Percentiles rank a stretch among this genome's conserved stretches.
phyloP scores from a whole-genome alignment of 2,888 invertebrate species.

The Caenorhabditis auriculariae region DNA sequence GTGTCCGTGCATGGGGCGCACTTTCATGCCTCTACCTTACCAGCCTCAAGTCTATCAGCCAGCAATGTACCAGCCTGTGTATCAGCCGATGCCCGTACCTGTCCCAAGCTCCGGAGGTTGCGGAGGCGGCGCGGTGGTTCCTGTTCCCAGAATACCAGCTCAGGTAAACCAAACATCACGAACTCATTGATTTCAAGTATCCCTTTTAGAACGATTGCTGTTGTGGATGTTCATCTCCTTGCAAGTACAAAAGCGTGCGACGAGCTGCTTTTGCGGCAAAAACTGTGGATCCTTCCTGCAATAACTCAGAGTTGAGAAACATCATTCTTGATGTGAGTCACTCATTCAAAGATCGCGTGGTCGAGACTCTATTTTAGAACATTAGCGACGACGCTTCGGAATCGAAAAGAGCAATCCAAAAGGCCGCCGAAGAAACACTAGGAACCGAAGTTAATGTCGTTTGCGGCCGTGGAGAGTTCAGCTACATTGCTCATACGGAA shows the following conservation, averaged over 20 bases:
- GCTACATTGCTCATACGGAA: constrained; percentile 59
- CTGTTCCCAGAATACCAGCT: constrained; percentile 31
- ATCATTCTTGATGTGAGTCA: constrained; percentile 24
- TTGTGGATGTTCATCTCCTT: constrained; percentile 54
- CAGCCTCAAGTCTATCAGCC: constrained; percentile 24
- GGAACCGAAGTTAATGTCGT: constrained; percentile 44
- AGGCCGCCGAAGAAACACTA: constrained; percentile 40
- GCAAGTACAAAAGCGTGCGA: constrained; percentile 40
- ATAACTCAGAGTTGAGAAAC: constrained; percentile 43
- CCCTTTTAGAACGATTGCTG: constrained; percentile 58
- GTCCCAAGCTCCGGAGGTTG: constrained; percentile 17
- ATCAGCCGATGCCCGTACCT: constrained; percentile 18
- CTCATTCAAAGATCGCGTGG: neutral
- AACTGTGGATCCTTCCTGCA: constrained; percentile 49
- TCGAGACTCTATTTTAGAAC: constrained; percentile 19
- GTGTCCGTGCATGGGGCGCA: constrained; percentile 27
- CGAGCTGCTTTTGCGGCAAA: constrained; percentile 37
- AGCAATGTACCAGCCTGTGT: constrained; percentile 13
- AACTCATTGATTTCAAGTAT: neutral
- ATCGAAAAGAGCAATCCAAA: constrained; percentile 57
- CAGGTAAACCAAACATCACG: constrained; percentile 12
- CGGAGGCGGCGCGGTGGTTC: constrained; percentile 18
- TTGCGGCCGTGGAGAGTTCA: constrained; percentile 60
- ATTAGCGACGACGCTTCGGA: constrained; percentile 45
- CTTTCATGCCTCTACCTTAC: constrained; percentile 10